Base-by-base conservation (phyloP, 2,888 invertebrate genomes). In the Dryobota labecula region DNA sequence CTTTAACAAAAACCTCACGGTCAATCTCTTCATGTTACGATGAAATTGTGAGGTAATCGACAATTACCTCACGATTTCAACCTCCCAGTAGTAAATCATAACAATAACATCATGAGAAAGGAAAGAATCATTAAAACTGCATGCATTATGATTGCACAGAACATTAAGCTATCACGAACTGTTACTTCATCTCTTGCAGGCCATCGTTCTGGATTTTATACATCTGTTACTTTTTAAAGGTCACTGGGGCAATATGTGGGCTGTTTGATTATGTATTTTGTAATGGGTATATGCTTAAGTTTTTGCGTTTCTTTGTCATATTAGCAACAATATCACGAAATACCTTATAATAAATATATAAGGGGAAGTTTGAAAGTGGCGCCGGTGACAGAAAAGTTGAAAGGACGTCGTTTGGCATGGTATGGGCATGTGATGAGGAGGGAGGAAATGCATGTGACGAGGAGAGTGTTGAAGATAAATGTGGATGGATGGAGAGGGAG, bases 141-240 rank as follows among this genome's bases (percentile, higher is more conserved):
- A 66, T 66, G 45, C 62, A 60, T 70, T 66, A 70, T 61, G 53
- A 66, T 70, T 70, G 74, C 70, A 53, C 49, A 77, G 69, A 70
- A 30, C 74, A 70, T 80, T 71, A 70, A 45, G 49, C 11, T 70
- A 83, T 73, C 83, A 83, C 83, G 82, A 83, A 2, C 41, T 43
- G 58, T 83, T 83, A 72, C 80, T 51, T 41, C 75, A 83, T 80
- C 49, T 2, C 13, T 47, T 4, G 45, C 66, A 8, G 63, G 33
- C 73, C 64, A 57, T 45, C 63, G 33, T 51, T 67, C 67, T 61
- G 57, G 24, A 45, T 73, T 41, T 24, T 13, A 36, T 65, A 49
- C 45, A 45, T 36, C 38, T 56, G 56, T 47, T 20, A 57, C 30
- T 47, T 57, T 47, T 0, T n/a, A 75, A 83, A 83, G 83, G 83